Evolutionary conservation across 2,797 vertebrate genomes (phyloP), one percentile per base, ranked within the genome.

Genomic region (Pampus argenteus): DNA sequence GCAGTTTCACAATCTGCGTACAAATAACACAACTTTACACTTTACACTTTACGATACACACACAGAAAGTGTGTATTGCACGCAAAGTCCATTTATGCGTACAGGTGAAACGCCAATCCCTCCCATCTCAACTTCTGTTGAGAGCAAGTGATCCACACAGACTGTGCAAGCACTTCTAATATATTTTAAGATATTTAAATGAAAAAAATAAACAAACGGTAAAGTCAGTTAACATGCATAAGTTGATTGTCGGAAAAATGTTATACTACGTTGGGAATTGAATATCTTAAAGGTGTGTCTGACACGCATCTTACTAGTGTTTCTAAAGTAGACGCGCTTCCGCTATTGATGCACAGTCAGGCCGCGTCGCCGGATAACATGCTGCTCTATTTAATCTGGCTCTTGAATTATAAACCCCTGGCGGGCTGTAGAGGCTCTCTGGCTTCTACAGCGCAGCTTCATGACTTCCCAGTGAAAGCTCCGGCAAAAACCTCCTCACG

Each of bases 401-500:
- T 72, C 58, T 85, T 84, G 78, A 74, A 81, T 86, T 69, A 42
- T 76, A 73, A 59, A 72, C 83, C 74, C 69, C 77, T 54, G 78
- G 75, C 49, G 70, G 50, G 26, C 66, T 64, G 51, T 47, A n/a
- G 60, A 13, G 49, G 69, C 72, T 69, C 72, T 69, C 58, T 49
- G 69, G 57, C 74, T 81, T 28, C 75, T 81, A 60, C 20, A 68
- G 79, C 70, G 60, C 75, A 55, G 82, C 59, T 78, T 60, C 76
- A 15, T 26, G 71, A 87, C 84, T 87, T 87, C 78, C 81, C 82
- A 74, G 74, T 58, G 68, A 88, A 70, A 70, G 59, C 82, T 60
- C 82, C 31, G 80, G 88, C 88, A 71, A 71, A 66, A 82, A 81
- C 78, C 62, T 68, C 76, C 91, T 95, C 94, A 95, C 93, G 94